Percentiles rank a stretch among this genome's conserved stretches.
Evolutionary conservation across 1,140 invertebrate species (phyloP).

Genomic region (Macrobrachium rosenbergii): DNA sequence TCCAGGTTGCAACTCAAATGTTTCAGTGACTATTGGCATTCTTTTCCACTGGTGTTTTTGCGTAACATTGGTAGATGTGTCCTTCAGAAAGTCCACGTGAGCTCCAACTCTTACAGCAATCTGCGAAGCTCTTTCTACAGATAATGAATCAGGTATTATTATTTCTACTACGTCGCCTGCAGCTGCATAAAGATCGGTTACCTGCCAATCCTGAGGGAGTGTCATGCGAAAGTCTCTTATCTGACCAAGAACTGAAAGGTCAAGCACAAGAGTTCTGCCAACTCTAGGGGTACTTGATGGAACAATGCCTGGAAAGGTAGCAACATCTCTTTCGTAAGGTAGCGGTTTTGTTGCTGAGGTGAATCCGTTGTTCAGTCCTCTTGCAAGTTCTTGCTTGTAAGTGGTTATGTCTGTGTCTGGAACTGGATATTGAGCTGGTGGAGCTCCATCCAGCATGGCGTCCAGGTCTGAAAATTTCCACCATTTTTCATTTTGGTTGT

Average conservation of each 20-base stretch:
- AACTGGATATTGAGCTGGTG: constrained; percentile 8
- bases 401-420: not conserved
- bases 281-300: not conserved
- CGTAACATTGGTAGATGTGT: constrained; percentile 5
- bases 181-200: constrained; percentile 20
- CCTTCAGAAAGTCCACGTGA: constrained; percentile 12
- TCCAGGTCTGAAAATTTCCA: constrained; percentile 24
- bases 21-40: constrained; percentile 35
- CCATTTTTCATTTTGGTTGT: constrained; percentile 26
- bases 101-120: constrained; percentile 33
- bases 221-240: constrained; percentile 35
- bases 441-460: not conserved
- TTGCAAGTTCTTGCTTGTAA: constrained; percentile 41
- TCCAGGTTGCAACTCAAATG: constrained; percentile 35
- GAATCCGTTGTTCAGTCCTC: constrained; percentile 10
- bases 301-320: constrained; percentile 21
- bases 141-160: not conserved
- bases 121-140: not conserved
- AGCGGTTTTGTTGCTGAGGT: not conserved
- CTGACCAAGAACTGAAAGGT: constrained; percentile 3
- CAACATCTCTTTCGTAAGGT: not conserved
- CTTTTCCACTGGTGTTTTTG: not conserved
- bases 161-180: constrained; percentile 10
- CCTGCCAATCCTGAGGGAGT: constrained; percentile 33
- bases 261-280: not conserved